phyloP scores from a whole-genome alignment of 2,888 invertebrate species.

The Lagria hirta region DNA sequence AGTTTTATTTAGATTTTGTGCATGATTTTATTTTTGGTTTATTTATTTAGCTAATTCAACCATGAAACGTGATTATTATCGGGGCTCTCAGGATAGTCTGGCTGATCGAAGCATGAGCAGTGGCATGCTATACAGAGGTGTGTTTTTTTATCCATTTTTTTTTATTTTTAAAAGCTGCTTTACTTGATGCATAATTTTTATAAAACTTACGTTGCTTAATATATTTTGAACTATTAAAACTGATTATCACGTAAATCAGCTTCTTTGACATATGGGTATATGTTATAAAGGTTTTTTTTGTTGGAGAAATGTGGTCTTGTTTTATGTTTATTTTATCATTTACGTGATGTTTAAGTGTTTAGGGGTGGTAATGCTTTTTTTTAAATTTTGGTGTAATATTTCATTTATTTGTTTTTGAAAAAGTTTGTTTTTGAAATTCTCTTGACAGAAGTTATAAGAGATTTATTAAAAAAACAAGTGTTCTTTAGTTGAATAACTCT shows the following conservation, averaged over 20 bases:
- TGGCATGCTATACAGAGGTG: slow-evolving; percentile 72
- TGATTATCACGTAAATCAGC: too few relatives aligned
- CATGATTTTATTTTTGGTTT: too few relatives aligned
- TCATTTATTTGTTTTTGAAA: too few relatives aligned
- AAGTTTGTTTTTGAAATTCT: too few relatives aligned
- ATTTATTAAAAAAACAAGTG: too few relatives aligned
- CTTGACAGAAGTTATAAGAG: too few relatives aligned
- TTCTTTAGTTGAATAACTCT: too few relatives aligned
- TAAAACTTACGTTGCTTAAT: background rate
- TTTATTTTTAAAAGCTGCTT: slow-evolving; percentile 1
- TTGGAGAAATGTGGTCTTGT: background rate
- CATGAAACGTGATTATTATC: slow-evolving; percentile 87
- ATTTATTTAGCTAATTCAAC: slow-evolving; percentile 56
- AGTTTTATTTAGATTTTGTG: slow-evolving; percentile 30
- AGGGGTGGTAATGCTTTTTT: too few relatives aligned
- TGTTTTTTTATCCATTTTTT: slow-evolving; percentile 44
- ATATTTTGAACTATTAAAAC: background rate
- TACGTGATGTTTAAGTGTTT: too few relatives aligned
- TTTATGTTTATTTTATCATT: background rate
- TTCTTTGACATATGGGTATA: too few relatives aligned
- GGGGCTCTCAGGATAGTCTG: slow-evolving; percentile 88
- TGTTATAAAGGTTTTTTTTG: slow-evolving; percentile 5
- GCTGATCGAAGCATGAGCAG: slow-evolving; percentile 67
- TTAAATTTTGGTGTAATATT: too few relatives aligned
- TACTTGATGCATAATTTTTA: slow-evolving; percentile 8